Evolutionary conservation across 2,113 vertebrate genomes (phyloP), one percentile per base, ranked within the genome.

Genomic region (Poecilia latipinna): DNA sequence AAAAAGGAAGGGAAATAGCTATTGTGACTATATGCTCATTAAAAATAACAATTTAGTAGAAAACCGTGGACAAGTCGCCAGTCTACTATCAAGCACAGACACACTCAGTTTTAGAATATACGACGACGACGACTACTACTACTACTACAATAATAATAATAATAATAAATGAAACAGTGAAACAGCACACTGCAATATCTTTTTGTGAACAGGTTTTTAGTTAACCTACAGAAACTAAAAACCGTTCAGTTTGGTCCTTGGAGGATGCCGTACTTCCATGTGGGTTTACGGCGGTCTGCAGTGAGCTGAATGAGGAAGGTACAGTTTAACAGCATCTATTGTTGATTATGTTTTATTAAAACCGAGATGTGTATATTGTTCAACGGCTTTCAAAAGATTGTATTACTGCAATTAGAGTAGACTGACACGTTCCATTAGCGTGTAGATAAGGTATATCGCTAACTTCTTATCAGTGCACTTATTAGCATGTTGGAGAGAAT

Each of bases 231-330:
- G 44, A 48, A 48, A 48, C 44, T 12, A 2, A 0, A 42, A 2
- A 12, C 28, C 12, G 0, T 22, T 3, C 0, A 0, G 29, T 87
- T 82, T 91, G 88, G 15, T 12, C 82, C 77, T 83, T 57, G 37
- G 2, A 4, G 0, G 26, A 0, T 60, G 17, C 93, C 90, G 87
- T 94, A 91, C 29, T 57, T 72, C 0, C 73, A 80, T 75, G 82
- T 72, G 28, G 0, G 11, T 37, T 12, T 1, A 3, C 15, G 24
- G 51, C 51, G 0, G 11, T 44, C 13, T 3, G 2, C 28, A 1
- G 72, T 26, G 54, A 28, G 8, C 13, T 72, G 70, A 2, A 13
- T 70, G 31, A 54, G 12, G 37, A 62, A 86, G 90, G 89, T 90
- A 89, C 83, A 81, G 74, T 90, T 87, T 0, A 22, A 3, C n/a